phyloP scores from a whole-genome alignment of 1,140 invertebrate species.

The Gonioctena quinquepunctata region DNA sequence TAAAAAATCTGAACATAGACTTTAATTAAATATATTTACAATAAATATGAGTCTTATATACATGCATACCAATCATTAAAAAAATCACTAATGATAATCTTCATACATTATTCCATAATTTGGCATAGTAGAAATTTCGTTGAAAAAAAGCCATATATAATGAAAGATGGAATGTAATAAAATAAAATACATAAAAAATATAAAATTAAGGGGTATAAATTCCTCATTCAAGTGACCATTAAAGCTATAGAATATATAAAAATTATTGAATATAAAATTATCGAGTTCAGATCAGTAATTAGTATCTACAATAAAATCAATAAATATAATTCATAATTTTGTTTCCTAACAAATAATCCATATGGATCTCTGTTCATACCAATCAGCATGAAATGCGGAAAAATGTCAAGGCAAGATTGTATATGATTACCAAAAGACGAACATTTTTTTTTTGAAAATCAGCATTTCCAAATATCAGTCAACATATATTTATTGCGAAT shows the following conservation, averaged over 20 bases:
- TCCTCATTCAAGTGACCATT: too few species aligned
- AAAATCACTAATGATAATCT: conserved; percentile 27
- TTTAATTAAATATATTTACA: conserved; percentile 48
- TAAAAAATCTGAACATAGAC: conserved; percentile 31
- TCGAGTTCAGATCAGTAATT: neutral
- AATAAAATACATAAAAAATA: conserved; percentile 20
- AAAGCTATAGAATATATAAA: neutral
- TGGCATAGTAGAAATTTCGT: conserved; percentile 22
- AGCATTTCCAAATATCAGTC: neutral
- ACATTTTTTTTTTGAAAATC: conserved; percentile 7
- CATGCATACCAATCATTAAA: conserved; percentile 30
- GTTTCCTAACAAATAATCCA: neutral
- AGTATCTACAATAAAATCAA: conserved; percentile 22
- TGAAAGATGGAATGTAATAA: conserved; percentile 11
- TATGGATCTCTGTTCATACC: neutral
- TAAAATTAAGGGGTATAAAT: too few species aligned
- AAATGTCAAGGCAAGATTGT: conserved; percentile 33
- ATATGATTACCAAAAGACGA: neutral
- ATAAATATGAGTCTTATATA: conserved; percentile 44
- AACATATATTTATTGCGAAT: conserved; percentile 15
- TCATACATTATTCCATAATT: neutral
- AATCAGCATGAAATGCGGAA: neutral
- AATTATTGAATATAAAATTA: conserved; percentile 4
- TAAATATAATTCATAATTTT: conserved; percentile 18
- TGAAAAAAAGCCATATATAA: conserved; percentile 1